Conservation (phyloP, 2,797 vertebrate species). For the Lepilemur septentrionalis region DNA sequence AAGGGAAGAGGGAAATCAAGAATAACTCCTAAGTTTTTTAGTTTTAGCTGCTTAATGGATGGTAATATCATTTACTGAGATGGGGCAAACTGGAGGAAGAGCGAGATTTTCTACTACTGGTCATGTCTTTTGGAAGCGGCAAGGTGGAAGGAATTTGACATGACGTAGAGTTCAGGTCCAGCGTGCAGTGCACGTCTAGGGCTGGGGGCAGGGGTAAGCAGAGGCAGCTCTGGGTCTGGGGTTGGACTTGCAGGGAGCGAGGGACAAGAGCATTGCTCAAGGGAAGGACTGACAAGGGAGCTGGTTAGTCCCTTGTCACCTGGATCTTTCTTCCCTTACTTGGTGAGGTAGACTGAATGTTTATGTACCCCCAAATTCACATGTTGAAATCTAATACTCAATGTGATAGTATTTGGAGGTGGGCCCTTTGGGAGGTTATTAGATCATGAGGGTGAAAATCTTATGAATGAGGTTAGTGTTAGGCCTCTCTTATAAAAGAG, state of each 20-base stretch:
- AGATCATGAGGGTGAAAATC: background rate
- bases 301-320: background rate
- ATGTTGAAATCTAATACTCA: background rate
- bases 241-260: background rate
- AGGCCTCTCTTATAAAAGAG: background rate
- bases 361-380: background rate
- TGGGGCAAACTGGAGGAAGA: background rate
- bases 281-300: background rate
- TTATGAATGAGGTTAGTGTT: background rate
- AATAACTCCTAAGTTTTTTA: background rate
- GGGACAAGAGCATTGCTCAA: background rate
- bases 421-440: background rate
- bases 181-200: background rate
- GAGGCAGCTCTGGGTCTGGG: background rate
- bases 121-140: background rate
- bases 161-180: background rate
- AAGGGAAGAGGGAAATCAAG: background rate
- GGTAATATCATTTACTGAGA: background rate
- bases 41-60: background rate
- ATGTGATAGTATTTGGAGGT: background rate
- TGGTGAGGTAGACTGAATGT: background rate
- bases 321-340: background rate
- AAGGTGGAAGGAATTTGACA: background rate
- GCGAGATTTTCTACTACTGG: background rate
- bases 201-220: too few relatives aligned